Conservation (phyloP, 2,113 vertebrate genomes). For the Dromiciops gliroides region DNA sequence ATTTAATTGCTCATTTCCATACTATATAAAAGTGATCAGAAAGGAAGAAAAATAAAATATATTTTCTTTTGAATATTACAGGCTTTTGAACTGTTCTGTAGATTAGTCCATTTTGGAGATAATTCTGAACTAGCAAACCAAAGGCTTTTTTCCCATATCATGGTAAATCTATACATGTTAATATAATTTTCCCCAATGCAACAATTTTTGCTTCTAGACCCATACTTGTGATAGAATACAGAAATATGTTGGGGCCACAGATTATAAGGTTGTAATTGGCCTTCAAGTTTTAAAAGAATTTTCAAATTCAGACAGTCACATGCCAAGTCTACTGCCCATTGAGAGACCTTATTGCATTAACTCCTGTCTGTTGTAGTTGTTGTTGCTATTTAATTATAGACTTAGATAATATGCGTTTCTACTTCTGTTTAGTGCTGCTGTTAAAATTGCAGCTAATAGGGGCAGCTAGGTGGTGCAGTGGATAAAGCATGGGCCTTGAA, state of each 20-base stretch:
- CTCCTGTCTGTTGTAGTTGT: neutral
- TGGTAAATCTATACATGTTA: neutral
- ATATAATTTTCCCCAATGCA: neutral
- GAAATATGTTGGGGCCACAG: neutral
- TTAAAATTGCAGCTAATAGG: neutral
- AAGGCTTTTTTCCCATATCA: neutral
- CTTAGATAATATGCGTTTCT: neutral
- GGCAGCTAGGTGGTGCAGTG: too few species aligned
- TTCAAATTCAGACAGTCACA: neutral
- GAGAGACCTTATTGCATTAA: neutral
- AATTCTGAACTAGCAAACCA: neutral
- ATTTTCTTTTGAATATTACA: neutral
- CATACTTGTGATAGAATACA: neutral
- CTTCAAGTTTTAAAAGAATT: neutral
- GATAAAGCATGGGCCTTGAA: too few species aligned
- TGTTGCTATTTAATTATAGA: neutral
- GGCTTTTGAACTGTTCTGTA: neutral
- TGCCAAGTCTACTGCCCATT: neutral
- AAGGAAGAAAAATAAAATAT: neutral
- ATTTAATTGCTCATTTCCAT: neutral
- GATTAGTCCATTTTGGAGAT: conserved; percentile 10
- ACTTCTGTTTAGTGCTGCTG: neutral
- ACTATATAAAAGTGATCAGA: neutral
- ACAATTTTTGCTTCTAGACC: neutral
- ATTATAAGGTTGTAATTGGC: neutral